Evolutionary conservation across 2,888 invertebrate genomes (phyloP), one percentile per base, ranked within the genome.

Genomic region (Cabera pusaria): DNA sequence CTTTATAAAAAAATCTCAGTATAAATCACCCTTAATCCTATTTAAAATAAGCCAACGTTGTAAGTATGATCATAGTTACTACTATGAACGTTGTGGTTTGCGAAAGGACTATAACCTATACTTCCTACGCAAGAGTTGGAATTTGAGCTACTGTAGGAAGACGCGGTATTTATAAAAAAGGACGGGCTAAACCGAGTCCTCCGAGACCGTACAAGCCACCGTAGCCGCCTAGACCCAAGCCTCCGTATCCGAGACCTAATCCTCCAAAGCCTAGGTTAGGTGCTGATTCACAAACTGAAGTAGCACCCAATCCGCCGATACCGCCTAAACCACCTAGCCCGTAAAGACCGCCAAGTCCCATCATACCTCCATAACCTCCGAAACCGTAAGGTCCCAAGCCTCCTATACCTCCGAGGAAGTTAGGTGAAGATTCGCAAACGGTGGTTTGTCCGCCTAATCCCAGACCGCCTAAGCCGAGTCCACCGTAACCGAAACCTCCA

Each of bases 81-180:
- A 16, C 22, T 36, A 6, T 22, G 17, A 8, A 16, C 7, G 16
- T 34, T 35, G 1, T 33, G 40, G 18, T 35, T 42, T 3, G 20
- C 8, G 38, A 23, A 20, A 23, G 48, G 46, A 3, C 8, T 7
- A 1, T 21, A 5, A 1, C 43, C 43, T 2, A 2, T 6, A 12
- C 37, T 45, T 40, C 48, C 44, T 9, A 37, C 25, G 3, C 21
- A 21, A 0, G 26, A 36, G 7, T 51, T 25, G 7, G 42, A 4
- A 20, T 44, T 2, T 11, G 43, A 21, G 6, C 25, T 7, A 32
- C 49, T 3, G 44, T 16, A 59, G 16, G 54, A 55, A 10, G 57
- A 52, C 2, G 57, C 46, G 28, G 33, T 51, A 27, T 49, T 64
- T 61, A 75, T 59, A 73, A 67, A 72, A 72, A 75, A 67, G 62